Evolutionary conservation across 1,140 invertebrate species (phyloP).

Genomic region (Cephus cinctus): DNA sequence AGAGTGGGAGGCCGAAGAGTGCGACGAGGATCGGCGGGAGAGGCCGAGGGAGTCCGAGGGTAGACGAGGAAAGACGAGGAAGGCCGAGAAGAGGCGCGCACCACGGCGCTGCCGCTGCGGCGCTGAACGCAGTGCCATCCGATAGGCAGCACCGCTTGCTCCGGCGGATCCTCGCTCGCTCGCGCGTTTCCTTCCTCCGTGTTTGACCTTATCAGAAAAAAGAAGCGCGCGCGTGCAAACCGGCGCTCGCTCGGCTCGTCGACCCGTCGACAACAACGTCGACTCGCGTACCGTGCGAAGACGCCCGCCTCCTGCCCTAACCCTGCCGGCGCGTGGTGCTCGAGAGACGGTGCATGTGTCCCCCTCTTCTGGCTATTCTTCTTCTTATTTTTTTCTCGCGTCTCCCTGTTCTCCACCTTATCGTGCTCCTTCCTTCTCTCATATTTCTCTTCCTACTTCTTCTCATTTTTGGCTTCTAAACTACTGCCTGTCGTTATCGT

Average conservation of each 20-base stretch:
- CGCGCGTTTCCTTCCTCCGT: background rate
- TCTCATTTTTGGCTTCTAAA: too few species aligned
- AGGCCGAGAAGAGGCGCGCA: conserved; percentile 36
- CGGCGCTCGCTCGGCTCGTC: conserved; percentile 1
- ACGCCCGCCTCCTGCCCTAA: background rate
- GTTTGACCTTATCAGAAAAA: background rate
- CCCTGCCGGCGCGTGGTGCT: too few species aligned
- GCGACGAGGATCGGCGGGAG: conserved; percentile 28
- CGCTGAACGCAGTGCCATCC: conserved; percentile 46
- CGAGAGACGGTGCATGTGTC: too few species aligned
- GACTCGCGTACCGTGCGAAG: background rate
- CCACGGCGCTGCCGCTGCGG: conserved; percentile 26
- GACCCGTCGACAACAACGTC: background rate
- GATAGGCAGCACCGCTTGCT: conserved; percentile 42
- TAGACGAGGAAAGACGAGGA: conserved; percentile 35
- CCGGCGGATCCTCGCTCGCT: conserved; percentile 30
- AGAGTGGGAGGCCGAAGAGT: background rate
- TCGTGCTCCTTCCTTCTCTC: background rate
- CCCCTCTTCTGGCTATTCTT: too few species aligned
- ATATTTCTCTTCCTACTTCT: too few species aligned
- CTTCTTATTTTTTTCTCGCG: background rate
- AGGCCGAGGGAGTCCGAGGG: conserved; percentile 29
- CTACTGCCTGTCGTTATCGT: too few species aligned
- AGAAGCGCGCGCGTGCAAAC: background rate
- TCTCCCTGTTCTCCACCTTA: background rate